Evolutionary conservation across 2,888 invertebrate genomes (phyloP).

Genomic region (Encarsia formosa): DNA sequence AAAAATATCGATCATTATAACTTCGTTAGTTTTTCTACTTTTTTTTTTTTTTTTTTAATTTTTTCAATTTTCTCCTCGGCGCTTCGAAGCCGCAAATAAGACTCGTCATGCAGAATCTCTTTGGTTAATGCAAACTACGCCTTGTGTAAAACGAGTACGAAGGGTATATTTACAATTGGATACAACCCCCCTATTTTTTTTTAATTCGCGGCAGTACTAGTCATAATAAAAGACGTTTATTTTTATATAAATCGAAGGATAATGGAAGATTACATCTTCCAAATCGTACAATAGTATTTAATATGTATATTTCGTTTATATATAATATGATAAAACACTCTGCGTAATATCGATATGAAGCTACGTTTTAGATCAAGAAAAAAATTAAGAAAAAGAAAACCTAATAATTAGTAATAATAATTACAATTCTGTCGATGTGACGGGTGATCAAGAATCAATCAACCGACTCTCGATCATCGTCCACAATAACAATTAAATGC

Average conservation of each 20-base stretch:
- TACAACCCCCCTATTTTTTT: not conserved
- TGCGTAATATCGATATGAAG: not conserved
- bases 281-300: constrained; percentile 1
- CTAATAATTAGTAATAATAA: too few species aligned
- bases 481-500: constrained; percentile 1
- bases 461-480: too few species aligned
- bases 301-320: constrained; percentile 6
- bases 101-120: constrained; percentile 27
- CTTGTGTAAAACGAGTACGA: constrained; percentile 1
- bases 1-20: constrained; percentile 14
- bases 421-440: too few species aligned
- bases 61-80: not conserved
- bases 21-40: not conserved
- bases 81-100: constrained; percentile 14
- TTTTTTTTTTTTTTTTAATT: not conserved
- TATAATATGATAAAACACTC: constrained; percentile 18
- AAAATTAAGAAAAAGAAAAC: too few species aligned
- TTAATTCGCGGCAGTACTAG: constrained; percentile 13
- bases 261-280: constrained; percentile 18
- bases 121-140: constrained; percentile 25
- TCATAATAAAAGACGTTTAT: not conserved
- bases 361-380: too few species aligned
- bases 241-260: not conserved
- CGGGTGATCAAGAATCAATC: too few species aligned
- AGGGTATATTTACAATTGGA: constrained; percentile 1